These are phyloP conservation scores for Bettongia penicillata DNA, from an alignment of 2,113 vertebrate genomes.

Conservation along the genomic window DNA sequence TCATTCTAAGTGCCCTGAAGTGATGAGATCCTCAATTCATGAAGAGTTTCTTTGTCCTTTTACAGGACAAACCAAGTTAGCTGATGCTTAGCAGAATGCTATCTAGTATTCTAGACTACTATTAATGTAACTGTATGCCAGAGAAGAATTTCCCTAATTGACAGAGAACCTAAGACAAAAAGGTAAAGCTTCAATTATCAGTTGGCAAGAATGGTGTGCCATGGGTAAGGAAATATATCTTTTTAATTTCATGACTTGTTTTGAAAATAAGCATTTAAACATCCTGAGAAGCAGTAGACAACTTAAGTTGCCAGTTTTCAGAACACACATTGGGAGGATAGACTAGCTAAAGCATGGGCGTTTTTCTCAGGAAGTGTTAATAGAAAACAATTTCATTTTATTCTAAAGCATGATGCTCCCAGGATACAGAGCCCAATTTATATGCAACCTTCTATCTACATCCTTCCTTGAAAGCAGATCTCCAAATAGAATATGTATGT, in stretches of 20 bases:
- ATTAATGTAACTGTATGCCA: conserved; percentile 5
- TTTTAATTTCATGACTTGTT: conserved; percentile 10
- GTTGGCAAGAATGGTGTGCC: conserved; percentile 26
- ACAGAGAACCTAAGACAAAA: conserved; percentile 40
- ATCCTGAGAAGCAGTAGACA: background rate
- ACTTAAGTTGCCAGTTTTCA: background rate
- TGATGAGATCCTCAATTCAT: background rate
- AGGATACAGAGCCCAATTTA: background rate
- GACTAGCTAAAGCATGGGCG: background rate
- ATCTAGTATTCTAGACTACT: conserved; percentile 26
- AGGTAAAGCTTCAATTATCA: background rate
- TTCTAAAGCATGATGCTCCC: background rate
- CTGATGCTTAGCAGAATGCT: conserved; percentile 15
- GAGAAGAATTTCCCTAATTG: background rate
- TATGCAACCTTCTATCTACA: background rate
- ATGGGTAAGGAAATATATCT: background rate
- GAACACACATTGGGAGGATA: background rate
- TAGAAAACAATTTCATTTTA: background rate
- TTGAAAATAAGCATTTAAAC: conserved; percentile 8
- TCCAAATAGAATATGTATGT: background rate
- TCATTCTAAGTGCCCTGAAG: background rate
- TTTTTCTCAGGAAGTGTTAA: background rate
- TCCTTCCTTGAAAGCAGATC: background rate
- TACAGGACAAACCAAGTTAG: background rate
- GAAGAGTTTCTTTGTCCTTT: conserved; percentile 36